A percentile compares a stretch with the other conserved stretches of the same genome.
Conservation (phyloP, 2,888 invertebrate genomes). For the Byasa hedistus region DNA sequence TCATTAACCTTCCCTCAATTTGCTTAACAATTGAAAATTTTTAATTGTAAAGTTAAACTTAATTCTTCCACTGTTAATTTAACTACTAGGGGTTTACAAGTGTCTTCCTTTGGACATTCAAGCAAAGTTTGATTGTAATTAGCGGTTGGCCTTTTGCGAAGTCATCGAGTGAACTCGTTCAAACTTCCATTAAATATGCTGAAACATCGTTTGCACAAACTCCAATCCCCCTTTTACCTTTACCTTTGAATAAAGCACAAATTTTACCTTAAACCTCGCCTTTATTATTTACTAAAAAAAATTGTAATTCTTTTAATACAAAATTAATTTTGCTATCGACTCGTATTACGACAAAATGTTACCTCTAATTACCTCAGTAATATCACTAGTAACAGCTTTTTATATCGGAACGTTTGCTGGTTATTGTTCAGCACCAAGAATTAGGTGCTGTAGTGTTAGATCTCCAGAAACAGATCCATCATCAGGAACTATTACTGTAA, state of each 20-base stretch:
- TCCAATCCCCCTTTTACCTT: slow-evolving; percentile 12
- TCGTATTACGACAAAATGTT: too few species aligned
- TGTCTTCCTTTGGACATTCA: slow-evolving; percentile 15
- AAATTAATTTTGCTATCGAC: too few species aligned
- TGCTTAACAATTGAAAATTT: neutral
- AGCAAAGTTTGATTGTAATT: slow-evolving; percentile 28
- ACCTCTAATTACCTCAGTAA: too few species aligned
- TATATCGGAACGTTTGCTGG: too few species aligned
- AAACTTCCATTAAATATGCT: slow-evolving; percentile 29
- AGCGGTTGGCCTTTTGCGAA: slow-evolving; percentile 29
- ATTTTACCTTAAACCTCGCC: slow-evolving; percentile 2
- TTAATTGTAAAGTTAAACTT: neutral
- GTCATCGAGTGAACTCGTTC: slow-evolving; percentile 25
- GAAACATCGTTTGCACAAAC: slow-evolving; percentile 23
- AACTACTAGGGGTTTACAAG: slow-evolving; percentile 17
- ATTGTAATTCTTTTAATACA: too few species aligned
- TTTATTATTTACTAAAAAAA: slow-evolving; percentile 1
- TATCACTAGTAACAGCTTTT: too few species aligned
- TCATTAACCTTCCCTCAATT: neutral
- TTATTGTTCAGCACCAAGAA: too few species aligned
- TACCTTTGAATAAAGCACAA: slow-evolving; percentile 19
- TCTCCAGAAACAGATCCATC: too few species aligned
- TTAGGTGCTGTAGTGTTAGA: too few species aligned
- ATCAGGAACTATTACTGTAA: too few species aligned
- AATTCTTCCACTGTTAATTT: slow-evolving; percentile 19